Conservation (phyloP, 2,888 invertebrate species). For the Nephrotoma flavescens region DNA sequence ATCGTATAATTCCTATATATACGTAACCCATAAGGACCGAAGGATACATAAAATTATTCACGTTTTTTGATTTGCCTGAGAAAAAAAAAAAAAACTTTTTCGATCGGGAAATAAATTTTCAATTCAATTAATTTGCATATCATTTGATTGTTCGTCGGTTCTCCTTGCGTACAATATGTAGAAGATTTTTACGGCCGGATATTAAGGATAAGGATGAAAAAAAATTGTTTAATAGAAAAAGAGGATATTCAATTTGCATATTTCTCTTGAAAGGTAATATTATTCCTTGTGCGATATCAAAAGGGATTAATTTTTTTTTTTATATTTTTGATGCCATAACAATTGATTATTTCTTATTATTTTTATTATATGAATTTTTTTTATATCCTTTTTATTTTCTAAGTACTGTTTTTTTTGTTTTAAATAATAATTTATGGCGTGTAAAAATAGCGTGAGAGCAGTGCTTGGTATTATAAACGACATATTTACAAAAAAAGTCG, state of each 20-base stretch:
- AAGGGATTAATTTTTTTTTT: background rate
- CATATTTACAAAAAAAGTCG: too few species aligned
- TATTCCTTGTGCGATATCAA: background rate
- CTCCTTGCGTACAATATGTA: background rate
- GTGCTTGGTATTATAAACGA: too few species aligned
- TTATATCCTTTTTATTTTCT: background rate
- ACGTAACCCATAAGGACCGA: background rate
- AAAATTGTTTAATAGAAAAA: background rate
- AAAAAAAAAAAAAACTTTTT: background rate
- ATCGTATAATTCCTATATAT: background rate
- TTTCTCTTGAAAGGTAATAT: slow-evolving; percentile 1
- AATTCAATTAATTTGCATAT: slow-evolving; percentile 4
- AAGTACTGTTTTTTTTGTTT: background rate
- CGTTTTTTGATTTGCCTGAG: slow-evolving; percentile 3
- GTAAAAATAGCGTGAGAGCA: background rate
- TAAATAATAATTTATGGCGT: background rate
- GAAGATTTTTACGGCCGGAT: slow-evolving; percentile 1
- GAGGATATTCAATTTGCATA: slow-evolving; percentile 4
- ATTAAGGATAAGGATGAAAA: slow-evolving; percentile 1
- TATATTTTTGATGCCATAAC: background rate
- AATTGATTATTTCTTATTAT: background rate
- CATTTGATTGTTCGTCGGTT: background rate
- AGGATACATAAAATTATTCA: background rate
- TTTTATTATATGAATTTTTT: background rate
- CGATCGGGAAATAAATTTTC: background rate